Conservation (phyloP, 2,113 vertebrate genomes). For the Eulemur macaco region DNA sequence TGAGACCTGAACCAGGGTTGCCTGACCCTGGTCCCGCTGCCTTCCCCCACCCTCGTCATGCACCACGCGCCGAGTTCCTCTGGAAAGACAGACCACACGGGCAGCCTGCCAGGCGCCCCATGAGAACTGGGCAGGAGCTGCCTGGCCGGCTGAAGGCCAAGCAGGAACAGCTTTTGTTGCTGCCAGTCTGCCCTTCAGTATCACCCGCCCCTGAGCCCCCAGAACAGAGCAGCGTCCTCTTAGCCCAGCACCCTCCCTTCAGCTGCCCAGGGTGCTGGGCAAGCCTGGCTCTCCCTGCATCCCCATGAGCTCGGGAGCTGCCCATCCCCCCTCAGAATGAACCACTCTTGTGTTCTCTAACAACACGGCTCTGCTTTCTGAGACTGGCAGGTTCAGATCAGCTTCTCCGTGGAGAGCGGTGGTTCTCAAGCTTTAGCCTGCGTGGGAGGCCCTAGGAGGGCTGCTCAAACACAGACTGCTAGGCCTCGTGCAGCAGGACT, state of each 20-base stretch:
- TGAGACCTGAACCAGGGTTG: neutral
- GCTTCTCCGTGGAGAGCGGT: neutral
- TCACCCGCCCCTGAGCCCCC: neutral
- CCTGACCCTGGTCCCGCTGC: neutral
- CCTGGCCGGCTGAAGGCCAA: neutral
- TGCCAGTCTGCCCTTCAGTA: neutral
- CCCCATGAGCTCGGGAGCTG: neutral
- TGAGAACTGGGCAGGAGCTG: neutral
- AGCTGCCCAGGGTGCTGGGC: neutral
- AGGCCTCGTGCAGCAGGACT: neutral
- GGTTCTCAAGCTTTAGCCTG: neutral
- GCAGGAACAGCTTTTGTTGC: neutral
- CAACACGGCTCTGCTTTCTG: neutral
- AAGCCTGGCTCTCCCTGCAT: neutral
- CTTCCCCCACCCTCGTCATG: neutral
- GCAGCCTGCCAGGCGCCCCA: neutral
- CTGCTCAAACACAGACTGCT: neutral
- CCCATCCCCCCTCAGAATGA: neutral
- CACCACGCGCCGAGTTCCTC: no score
- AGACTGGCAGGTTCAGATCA: neutral
- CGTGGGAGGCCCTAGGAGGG: fast-evolving
- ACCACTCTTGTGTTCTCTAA: neutral
- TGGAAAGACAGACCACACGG: neutral
- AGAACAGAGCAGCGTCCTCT: neutral
- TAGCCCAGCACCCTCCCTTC: neutral